Percentiles rank a stretch among this genome's conserved stretches.
Conservation (phyloP, 2,888 invertebrate species). For the Sipha maydis region DNA sequence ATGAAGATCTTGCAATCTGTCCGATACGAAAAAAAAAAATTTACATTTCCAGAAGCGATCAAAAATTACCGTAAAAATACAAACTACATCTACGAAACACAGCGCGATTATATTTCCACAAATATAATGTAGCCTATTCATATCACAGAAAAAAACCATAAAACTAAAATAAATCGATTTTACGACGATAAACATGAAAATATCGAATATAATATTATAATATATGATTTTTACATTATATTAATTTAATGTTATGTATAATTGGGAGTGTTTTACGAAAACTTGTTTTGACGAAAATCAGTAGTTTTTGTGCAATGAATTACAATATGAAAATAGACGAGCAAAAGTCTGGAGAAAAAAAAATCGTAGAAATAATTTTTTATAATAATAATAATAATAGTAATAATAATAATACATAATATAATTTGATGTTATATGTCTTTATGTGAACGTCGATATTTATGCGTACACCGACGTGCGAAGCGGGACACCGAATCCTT, state of each 20-base stretch:
- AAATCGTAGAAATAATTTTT: conserved; percentile 9
- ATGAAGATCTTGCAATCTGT: conserved; percentile 16
- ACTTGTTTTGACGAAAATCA: conserved; percentile 37
- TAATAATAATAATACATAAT: neutral
- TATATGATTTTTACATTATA: no score
- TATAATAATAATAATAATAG: neutral
- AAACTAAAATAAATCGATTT: conserved; percentile 48
- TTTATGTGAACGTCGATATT: neutral
- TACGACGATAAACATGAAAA: conserved; percentile 34
- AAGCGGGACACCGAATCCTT: no score
- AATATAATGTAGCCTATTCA: conserved; percentile 47
- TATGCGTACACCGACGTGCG: neutral
- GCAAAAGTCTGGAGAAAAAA: conserved; percentile 31
- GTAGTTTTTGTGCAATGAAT: conserved; percentile 47
- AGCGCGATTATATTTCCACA: conserved; percentile 40
- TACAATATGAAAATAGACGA: conserved; percentile 44
- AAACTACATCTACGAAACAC: conserved; percentile 41
- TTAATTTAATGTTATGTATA: neutral
- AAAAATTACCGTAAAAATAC: conserved; percentile 35
- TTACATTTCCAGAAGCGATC: conserved; percentile 34
- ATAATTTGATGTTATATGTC: neutral
- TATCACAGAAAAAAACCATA: conserved; percentile 61
- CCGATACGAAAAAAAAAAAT: conserved; percentile 43
- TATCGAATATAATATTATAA: neutral
- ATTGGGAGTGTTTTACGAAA: conserved; percentile 33